Evolutionary conservation across 2,113 vertebrate species (phyloP).

Genomic region (Mormyrus lacerda): DNA sequence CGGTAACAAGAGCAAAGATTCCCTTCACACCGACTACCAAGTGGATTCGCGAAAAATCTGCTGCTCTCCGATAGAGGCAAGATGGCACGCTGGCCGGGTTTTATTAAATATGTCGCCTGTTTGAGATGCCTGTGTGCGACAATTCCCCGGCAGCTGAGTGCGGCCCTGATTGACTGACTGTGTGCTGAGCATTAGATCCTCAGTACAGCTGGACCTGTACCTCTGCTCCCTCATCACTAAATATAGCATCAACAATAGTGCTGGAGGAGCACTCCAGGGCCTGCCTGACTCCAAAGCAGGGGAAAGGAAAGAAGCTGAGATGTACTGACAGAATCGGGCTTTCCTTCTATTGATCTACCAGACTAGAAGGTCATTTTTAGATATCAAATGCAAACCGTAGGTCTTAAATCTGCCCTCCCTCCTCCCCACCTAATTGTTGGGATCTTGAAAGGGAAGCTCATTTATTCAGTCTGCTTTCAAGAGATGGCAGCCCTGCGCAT

Average conservation of each 20-base stretch:
- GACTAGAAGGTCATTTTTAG: not conserved
- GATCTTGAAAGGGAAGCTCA: not conserved
- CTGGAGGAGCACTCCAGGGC: not conserved
- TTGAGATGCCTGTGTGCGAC: not conserved
- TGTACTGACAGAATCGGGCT: not conserved
- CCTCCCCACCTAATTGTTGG: not conserved
- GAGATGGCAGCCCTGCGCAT: not conserved
- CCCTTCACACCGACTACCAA: not conserved
- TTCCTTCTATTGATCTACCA: not conserved
- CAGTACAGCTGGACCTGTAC: not conserved
- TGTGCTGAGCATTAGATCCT: not conserved
- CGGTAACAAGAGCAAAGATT: not conserved
- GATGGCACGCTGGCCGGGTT: not conserved
- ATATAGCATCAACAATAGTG: not conserved
- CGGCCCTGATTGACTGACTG: not conserved
- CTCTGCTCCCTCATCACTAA: not conserved
- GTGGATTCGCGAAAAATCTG: not conserved
- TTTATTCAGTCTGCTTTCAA: not conserved
- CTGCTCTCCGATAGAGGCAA: not conserved
- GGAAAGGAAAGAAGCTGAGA: not conserved
- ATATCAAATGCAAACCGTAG: not conserved
- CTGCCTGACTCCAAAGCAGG: not conserved
- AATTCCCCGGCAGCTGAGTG: not conserved
- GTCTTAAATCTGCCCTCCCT: not conserved
- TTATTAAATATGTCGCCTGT: not conserved